These are phyloP conservation scores for Chaetops frenatus DNA, from an alignment of 2,113 vertebrate genomes.

Conservation along the genomic window DNA sequence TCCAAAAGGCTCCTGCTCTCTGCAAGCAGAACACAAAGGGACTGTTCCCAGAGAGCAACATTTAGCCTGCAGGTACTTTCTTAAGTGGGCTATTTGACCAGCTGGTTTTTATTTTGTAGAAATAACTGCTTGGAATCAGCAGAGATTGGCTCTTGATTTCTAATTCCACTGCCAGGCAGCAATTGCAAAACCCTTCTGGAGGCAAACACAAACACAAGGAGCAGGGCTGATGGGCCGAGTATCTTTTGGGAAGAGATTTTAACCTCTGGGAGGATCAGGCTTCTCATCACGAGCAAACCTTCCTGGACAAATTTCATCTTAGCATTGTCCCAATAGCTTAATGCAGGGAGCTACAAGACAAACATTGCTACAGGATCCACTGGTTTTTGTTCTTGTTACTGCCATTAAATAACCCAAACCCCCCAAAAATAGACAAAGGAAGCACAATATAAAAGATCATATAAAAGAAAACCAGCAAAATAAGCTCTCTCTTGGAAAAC, in stretches of 20 bases:
- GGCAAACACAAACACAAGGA: background rate
- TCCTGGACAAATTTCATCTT: background rate
- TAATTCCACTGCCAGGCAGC: background rate
- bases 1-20: background rate
- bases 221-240: background rate
- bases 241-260: background rate
- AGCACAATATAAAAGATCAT: background rate
- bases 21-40: background rate
- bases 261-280: background rate
- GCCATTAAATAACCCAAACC: background rate
- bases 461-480: background rate
- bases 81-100: background rate
- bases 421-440: background rate
- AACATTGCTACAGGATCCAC: background rate
- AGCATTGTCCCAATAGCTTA: background rate
- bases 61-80: background rate
- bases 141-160: background rate
- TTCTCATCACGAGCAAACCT: background rate
- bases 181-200: background rate
- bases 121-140: background rate
- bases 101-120: background rate
- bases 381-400: background rate
- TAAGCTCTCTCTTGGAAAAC: background rate
- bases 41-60: background rate
- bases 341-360: background rate